These are phyloP conservation scores for Myathropa florea DNA, from an alignment of 2,888 invertebrate genomes.

Conservation along the genomic window DNA sequence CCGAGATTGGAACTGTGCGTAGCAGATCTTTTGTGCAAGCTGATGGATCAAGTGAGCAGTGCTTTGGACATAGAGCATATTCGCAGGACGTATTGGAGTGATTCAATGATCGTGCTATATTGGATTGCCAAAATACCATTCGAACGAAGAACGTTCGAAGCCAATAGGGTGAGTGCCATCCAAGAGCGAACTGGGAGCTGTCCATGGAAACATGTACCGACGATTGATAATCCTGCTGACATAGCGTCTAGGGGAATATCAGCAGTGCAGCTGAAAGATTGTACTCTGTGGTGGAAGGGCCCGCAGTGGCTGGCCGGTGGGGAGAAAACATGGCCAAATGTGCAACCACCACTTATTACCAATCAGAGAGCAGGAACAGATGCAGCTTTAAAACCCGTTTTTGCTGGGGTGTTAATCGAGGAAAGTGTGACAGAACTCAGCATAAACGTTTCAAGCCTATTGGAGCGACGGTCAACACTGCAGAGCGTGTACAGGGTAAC, in stretches of 20 bases:
- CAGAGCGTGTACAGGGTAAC: constrained; percentile 6
- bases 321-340: not conserved
- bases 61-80: not conserved
- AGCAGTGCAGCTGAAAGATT: constrained; percentile 2
- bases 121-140: too few relatives aligned
- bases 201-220: constrained; percentile 1
- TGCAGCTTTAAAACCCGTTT: not conserved
- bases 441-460: not conserved
- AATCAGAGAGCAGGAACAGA: constrained; percentile 17
- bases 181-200: too few relatives aligned
- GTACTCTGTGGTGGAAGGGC: not conserved
- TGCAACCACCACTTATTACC: not conserved
- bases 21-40: constrained; percentile 8
- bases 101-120: too few relatives aligned
- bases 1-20: constrained; percentile 5
- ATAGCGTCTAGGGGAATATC: constrained; percentile 8
- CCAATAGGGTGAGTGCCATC: too few relatives aligned
- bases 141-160: too few relatives aligned
- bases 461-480: not conserved
- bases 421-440: not conserved
- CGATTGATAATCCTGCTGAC: constrained; percentile 14
- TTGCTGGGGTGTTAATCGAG: not conserved
- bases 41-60: constrained; percentile 2
- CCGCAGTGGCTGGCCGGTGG: not conserved
- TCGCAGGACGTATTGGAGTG: not conserved